Evolutionary conservation across 2,888 invertebrate species (phyloP), one percentile per base, ranked within the genome.

Genomic region (Eilema caniola): DNA sequence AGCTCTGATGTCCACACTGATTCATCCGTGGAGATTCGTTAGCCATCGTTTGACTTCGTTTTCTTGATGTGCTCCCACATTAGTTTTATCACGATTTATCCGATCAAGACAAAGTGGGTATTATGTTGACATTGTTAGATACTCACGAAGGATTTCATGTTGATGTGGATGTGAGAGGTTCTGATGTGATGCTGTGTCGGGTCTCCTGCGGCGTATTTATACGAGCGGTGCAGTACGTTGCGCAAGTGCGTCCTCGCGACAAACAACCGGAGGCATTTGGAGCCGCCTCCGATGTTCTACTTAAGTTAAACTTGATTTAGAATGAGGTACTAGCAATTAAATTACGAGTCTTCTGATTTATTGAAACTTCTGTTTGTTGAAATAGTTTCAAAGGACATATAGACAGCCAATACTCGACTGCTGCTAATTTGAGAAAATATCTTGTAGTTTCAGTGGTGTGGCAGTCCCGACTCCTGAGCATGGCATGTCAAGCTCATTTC

Each of bases 91-190:
- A 20, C 53, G 8, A 53, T 20, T 53, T n/a, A n/a, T 20, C 53
- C n/a, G 53, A 53, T 20, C 53, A 53, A 53, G n/a, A n/a, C 53
- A 20, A 47, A 47, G 20, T 20, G 20, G 47, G 16, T 53, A 10
- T 53, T 10, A 8, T n/a, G n/a, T n/a, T 53, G 10, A 53, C 53
- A 53, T n/a, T 53, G n/a, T 61, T 73, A 79, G n/a, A 61, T 73
- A 80, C 81, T 81, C 57, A 81, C 81, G 64, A 77, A 72, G 69
- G 68, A 69, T 72, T 78, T 80, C 81, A 81, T 80, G 73, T 74
- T 75, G 72, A 33, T 63, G 65, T 67, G 25, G n/a, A 53, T 47
- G 61, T 62, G 67, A 64, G 62, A 24, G 62, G 57, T 53, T 47
- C 71, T 61, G 41, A 68, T 68, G 23, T 75, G 77, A 73, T 73